Conservation (phyloP, 2,888 invertebrate genomes). For the Apomyelois bistriatella region DNA sequence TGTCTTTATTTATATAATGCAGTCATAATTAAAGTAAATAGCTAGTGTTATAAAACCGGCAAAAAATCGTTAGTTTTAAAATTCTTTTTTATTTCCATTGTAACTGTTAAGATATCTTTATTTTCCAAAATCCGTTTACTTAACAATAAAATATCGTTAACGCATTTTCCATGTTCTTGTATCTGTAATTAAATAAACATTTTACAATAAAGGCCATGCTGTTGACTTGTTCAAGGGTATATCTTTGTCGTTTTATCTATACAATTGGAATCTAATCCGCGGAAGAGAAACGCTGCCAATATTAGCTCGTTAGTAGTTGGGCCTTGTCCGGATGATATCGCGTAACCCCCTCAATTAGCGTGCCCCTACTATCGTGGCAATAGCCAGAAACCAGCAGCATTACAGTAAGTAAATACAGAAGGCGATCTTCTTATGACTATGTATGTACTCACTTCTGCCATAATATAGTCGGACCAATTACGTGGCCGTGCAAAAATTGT, state of each 20-base stretch:
- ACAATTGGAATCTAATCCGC: slow-evolving; percentile 8
- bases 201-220: not conserved
- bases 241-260: slow-evolving; percentile 8
- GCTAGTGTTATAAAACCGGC: too few relatives aligned
- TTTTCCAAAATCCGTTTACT: not conserved
- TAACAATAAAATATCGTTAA: too few relatives aligned
- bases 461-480: too few relatives aligned
- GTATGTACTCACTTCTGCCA: not conserved
- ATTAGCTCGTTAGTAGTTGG: slow-evolving; percentile 54
- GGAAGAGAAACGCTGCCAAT: slow-evolving; percentile 27
- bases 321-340: slow-evolving; percentile 57
- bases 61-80: too few relatives aligned
- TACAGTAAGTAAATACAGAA: not conserved
- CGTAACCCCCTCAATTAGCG: slow-evolving; percentile 64
- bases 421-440: slow-evolving; percentile 19
- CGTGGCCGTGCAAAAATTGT: too few relatives aligned
- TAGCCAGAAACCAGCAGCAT: slow-evolving; percentile 47
- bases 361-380: slow-evolving; percentile 50
- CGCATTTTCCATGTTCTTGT: too few relatives aligned
- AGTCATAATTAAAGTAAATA: too few relatives aligned
- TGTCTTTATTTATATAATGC: too few relatives aligned
- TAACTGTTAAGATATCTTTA: too few relatives aligned
- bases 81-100: too few relatives aligned
- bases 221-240: not conserved
- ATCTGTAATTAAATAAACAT: not conserved